phyloP scores from a whole-genome alignment of 2,113 vertebrate genomes.

The Nansenia antarctica region DNA sequence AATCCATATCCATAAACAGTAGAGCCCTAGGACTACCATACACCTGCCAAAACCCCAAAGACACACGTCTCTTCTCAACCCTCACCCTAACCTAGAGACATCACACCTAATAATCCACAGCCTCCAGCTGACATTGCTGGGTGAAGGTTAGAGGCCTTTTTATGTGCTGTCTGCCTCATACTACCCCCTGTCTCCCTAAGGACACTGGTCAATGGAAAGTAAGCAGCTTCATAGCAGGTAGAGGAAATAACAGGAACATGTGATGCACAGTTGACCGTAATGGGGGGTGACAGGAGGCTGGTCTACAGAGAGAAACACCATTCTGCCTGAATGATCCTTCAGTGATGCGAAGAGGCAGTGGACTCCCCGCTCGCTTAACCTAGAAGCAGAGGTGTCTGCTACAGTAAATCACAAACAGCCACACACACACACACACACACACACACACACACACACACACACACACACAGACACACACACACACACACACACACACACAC shows the following conservation, averaged over 20 bases:
- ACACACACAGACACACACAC: background rate
- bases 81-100: background rate
- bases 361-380: slow-evolving; percentile 5
- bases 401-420: no score
- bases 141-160: background rate
- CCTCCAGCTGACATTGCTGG: no score
- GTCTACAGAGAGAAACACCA: slow-evolving; percentile 26
- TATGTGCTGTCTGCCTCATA: slow-evolving; percentile 19
- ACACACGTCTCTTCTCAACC: background rate
- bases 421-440: slow-evolving; percentile 4
- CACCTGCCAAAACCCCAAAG: background rate
- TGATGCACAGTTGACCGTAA: slow-evolving; percentile 46
- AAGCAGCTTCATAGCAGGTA: slow-evolving; percentile 20
- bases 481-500: no score
- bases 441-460: slow-evolving; percentile 5
- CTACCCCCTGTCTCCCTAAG: slow-evolving; percentile 27
- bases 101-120: background rate
- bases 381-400: slow-evolving; percentile 8
- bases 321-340: slow-evolving; percentile 56
- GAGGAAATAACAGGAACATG: slow-evolving; percentile 39
- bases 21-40: background rate
- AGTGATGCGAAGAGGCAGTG: slow-evolving; percentile 42
- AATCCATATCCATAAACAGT: background rate
- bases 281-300: slow-evolving; percentile 40
- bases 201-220: slow-evolving; percentile 51